Percentiles rank a stretch among this genome's conserved stretches.
Conservation (phyloP, 2,888 invertebrate species). For the Sussaba pulchella region DNA sequence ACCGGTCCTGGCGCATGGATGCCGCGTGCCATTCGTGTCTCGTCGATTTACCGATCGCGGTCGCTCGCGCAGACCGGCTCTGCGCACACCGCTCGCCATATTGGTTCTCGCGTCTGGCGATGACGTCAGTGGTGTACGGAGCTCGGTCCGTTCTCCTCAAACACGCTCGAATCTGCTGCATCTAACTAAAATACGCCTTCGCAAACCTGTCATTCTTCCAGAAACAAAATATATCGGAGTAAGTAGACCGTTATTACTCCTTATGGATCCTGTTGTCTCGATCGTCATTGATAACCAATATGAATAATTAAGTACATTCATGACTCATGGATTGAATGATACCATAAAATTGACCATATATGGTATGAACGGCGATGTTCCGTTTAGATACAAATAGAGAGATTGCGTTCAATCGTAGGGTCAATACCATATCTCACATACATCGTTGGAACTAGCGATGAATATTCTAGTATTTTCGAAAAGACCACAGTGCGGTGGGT, state of each 20-base stretch:
- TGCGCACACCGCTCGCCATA: slow-evolving; percentile 61
- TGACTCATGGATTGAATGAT: not conserved
- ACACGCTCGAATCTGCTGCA: slow-evolving; percentile 34
- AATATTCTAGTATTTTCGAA: too few relatives aligned
- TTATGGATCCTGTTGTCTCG: not conserved
- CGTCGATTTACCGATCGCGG: slow-evolving; percentile 73
- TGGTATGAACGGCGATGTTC: not conserved
- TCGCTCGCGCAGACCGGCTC: slow-evolving; percentile 39
- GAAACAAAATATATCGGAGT: not conserved
- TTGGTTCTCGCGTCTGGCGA: slow-evolving; percentile 63
- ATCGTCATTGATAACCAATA: not conserved
- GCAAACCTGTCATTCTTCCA: not conserved
- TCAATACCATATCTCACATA: too few relatives aligned
- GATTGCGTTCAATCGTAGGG: not conserved
- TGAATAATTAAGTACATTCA: not conserved
- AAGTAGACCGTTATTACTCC: not conserved
- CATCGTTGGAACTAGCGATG: too few relatives aligned
- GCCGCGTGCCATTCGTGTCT: slow-evolving; percentile 68
- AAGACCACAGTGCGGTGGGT: too few relatives aligned
- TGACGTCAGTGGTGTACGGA: slow-evolving; percentile 71
- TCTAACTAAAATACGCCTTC: slow-evolving; percentile 35
- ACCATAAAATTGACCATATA: not conserved
- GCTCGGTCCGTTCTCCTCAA: slow-evolving; percentile 70
- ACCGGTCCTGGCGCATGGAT: slow-evolving; percentile 68
- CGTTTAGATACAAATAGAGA: not conserved